Evolutionary conservation across 1,140 invertebrate species (phyloP).

Genomic region (Telenomus remus): DNA sequence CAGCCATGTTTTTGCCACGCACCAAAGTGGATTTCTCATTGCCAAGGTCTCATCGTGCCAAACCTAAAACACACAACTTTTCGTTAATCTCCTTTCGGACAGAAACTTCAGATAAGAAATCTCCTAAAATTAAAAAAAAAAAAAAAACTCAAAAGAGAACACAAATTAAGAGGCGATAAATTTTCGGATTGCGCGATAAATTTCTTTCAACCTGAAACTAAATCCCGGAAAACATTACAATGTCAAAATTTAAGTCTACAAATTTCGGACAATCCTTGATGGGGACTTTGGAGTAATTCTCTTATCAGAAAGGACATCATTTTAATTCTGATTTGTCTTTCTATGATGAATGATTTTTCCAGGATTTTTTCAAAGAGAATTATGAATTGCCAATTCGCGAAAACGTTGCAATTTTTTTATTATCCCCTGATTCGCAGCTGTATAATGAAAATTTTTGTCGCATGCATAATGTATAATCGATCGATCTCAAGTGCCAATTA

Average conservation of each 20-base stretch:
- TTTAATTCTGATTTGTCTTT: too few species aligned
- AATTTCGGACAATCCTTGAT: too few species aligned
- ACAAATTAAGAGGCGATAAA: too few species aligned
- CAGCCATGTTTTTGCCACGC: constrained; percentile 19
- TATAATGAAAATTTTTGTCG: constrained; percentile 38
- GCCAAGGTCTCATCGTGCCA: constrained; percentile 26
- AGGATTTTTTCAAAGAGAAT: too few species aligned
- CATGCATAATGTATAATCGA: constrained; percentile 41
- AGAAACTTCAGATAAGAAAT: neutral
- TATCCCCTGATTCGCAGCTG: neutral
- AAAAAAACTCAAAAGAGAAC: neutral
- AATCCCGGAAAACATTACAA: too few species aligned
- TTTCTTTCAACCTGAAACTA: too few species aligned
- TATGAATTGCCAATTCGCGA: neutral
- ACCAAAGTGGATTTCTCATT: constrained; percentile 13
- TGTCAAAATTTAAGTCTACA: too few species aligned
- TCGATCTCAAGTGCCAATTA: constrained; percentile 54
- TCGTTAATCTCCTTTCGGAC: constrained; percentile 15
- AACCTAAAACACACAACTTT: constrained; percentile 13
- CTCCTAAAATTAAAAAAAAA: neutral
- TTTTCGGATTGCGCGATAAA: too few species aligned
- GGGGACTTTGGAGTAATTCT: too few species aligned
- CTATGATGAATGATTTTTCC: too few species aligned
- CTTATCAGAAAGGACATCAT: too few species aligned
- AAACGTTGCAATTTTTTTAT: neutral